phyloP scores from a whole-genome alignment of 92 coral and sea anemone species.

The Diadumene lineata region DNA sequence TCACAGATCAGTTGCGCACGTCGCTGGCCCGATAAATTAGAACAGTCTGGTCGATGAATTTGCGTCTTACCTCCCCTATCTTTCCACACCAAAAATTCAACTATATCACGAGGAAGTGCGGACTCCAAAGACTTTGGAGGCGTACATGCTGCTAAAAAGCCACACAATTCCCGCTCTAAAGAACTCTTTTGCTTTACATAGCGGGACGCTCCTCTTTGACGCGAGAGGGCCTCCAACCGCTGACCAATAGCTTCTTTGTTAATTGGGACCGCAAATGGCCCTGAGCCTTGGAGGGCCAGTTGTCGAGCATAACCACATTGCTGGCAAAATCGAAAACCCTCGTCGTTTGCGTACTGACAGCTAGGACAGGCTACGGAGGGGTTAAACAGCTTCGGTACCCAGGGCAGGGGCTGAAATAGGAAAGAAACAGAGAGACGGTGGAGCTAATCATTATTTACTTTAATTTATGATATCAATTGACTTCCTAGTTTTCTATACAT shows the following conservation, averaged over 20 bases:
- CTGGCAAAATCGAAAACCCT: conserved; percentile 2
- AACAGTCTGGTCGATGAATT: conserved; percentile 13
- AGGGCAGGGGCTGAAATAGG: conserved; percentile 24
- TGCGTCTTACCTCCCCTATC: conserved; percentile 23
- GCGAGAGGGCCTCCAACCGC: background rate
- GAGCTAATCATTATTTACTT: too few species aligned
- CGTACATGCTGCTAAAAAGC: background rate
- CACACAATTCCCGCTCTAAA: conserved; percentile 8
- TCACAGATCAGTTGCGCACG: background rate
- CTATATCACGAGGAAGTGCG: conserved; percentile 28
- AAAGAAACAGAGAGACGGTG: too few species aligned
- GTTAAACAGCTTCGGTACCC: conserved; percentile 28
- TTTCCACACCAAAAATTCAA: conserved; percentile 30
- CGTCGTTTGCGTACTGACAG: background rate
- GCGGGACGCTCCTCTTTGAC: background rate
- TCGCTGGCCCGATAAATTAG: background rate
- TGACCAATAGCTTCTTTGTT: background rate
- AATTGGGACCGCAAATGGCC: conserved; percentile 1
- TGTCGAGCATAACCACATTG: background rate
- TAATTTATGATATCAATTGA: too few species aligned
- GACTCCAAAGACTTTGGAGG: background rate
- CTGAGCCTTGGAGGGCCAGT: background rate
- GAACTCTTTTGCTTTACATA: conserved; percentile 29
- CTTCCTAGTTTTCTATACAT: too few species aligned
- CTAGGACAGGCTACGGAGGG: conserved; percentile 14